Evolutionary conservation across 2,113 vertebrate species (phyloP).

Genomic region (Hippocampus barbouri): DNA sequence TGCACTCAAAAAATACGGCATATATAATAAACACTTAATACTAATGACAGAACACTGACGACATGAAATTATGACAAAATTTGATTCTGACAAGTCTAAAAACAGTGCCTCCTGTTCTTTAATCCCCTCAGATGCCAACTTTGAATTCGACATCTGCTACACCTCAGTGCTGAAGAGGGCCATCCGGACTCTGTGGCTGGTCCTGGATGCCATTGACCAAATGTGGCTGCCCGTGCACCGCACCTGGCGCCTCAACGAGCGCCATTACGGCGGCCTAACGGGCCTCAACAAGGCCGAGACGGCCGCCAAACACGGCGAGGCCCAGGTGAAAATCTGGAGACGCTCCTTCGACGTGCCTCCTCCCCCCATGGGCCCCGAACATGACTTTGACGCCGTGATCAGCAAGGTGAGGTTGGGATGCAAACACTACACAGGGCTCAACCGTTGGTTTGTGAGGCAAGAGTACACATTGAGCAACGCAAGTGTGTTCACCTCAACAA

Average conservation of each 20-base stretch:
- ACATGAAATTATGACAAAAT: too few relatives aligned
- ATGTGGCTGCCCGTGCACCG: constrained; percentile 89
- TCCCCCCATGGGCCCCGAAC: constrained; percentile 81
- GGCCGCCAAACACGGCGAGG: constrained; percentile 85
- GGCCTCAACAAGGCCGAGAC: constrained; percentile 92
- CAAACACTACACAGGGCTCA: background rate
- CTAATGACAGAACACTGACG: too few relatives aligned
- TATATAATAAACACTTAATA: too few relatives aligned
- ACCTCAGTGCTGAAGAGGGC: constrained; percentile 89
- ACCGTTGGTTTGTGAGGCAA: constrained; percentile 19
- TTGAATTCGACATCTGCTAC: constrained; percentile 87
- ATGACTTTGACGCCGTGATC: constrained; percentile 76
- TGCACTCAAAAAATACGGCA: too few relatives aligned
- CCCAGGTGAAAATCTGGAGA: constrained; percentile 91
- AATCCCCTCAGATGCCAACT: constrained; percentile 68
- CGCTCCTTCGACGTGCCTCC: constrained; percentile 86
- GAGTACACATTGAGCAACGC: constrained; percentile 24
- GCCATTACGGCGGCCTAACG: constrained; percentile 88
- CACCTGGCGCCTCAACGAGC: constrained; percentile 88
- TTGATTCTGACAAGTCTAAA: too few relatives aligned
- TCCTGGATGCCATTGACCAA: constrained; percentile 85
- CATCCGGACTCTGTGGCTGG: constrained; percentile 85
- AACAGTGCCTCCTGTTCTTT: background rate
- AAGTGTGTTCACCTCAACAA: constrained; percentile 9
- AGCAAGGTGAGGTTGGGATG: constrained; percentile 62